phyloP scores from a whole-genome alignment of 2,888 invertebrate genomes.

The Ophioninae sp. region DNA sequence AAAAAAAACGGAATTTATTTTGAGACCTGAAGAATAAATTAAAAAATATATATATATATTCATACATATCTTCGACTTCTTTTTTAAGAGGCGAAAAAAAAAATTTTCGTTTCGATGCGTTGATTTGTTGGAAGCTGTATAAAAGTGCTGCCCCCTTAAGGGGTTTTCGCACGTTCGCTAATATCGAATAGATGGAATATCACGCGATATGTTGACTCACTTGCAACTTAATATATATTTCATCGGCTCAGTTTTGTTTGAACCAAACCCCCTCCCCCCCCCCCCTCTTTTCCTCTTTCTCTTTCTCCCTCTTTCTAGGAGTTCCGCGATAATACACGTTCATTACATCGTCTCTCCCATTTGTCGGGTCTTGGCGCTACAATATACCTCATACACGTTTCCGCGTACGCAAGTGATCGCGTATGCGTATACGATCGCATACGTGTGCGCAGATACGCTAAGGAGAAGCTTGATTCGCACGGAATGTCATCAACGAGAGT shows the following conservation, averaged over 20 bases:
- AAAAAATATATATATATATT: too few relatives aligned
- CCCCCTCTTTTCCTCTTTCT: not conserved
- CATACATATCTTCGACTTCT: too few relatives aligned
- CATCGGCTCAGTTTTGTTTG: not conserved
- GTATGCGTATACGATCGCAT: slow-evolving; percentile 9
- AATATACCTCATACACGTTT: not conserved
- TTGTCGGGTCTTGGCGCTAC: slow-evolving; percentile 25
- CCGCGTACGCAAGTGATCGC: not conserved
- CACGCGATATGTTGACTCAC: slow-evolving; percentile 11
- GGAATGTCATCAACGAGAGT: slow-evolving; percentile 64
- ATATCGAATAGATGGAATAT: not conserved
- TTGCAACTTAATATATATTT: slow-evolving; percentile 12
- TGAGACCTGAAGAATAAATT: too few relatives aligned
- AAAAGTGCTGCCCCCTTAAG: not conserved
- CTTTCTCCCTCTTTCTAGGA: slow-evolving; percentile 19
- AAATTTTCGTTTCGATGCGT: too few relatives aligned
- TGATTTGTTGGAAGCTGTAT: too few relatives aligned
- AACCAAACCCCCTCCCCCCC: too few relatives aligned
- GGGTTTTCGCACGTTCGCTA: not conserved
- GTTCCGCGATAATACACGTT: slow-evolving; percentile 57
- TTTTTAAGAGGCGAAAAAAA: too few relatives aligned
- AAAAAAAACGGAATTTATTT: too few relatives aligned
- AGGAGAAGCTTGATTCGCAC: slow-evolving; percentile 61
- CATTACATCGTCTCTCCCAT: slow-evolving; percentile 50
- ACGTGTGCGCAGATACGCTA: not conserved